Base-by-base conservation (phyloP, 2,888 invertebrate genomes). In the Drosophila phalerata region DNA sequence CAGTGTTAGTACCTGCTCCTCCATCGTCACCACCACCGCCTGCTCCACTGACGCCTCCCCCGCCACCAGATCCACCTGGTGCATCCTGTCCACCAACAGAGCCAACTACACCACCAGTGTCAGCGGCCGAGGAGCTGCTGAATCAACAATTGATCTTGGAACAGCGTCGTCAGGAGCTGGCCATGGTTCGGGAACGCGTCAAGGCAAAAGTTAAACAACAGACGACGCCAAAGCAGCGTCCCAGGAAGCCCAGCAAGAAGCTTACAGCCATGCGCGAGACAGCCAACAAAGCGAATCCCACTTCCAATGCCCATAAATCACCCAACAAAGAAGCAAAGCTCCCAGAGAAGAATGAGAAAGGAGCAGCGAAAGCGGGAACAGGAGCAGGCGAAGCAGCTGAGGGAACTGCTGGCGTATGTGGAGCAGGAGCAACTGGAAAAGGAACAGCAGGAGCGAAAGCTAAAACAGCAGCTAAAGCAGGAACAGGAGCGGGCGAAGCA, bases 141-240 rank as follows among this genome's bases (percentile, higher is more conserved):
- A 66, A 53, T 10, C 62, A 66, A 6, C 71, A 77, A 8, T 2
- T 0, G 5, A 19, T 19, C 0, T 48, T 57, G 6, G 61, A 79
- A 34, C 73, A 75, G 32, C 77, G 65, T 5, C 73, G 65, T 1
- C 52, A 69, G 11, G 83, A 91, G 34, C 72, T 92, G 34, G 90
- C 86, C 30, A 58, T 78, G 42, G 91, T 91, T 52, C 85, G 91
- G 2, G 83, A 91, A 28, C 90, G 92, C 3, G 90, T 92, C 11
- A 90, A 90, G 65, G 88, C 87, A 3, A 92, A 92, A 64, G 73
- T 91, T 0, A 87, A 79, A 43, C 70, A 82, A 22, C 61, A 64
- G 22, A 38, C 15, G 40, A 68, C 77, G 8, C 64, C 65, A 34
- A 70, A 49, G 38, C 5, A 9, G n/a, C 64, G 52, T 17, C 19